These are phyloP conservation scores for Argynnis bischoffii DNA, from an alignment of 2,888 invertebrate genomes.

Conservation along the genomic window DNA sequence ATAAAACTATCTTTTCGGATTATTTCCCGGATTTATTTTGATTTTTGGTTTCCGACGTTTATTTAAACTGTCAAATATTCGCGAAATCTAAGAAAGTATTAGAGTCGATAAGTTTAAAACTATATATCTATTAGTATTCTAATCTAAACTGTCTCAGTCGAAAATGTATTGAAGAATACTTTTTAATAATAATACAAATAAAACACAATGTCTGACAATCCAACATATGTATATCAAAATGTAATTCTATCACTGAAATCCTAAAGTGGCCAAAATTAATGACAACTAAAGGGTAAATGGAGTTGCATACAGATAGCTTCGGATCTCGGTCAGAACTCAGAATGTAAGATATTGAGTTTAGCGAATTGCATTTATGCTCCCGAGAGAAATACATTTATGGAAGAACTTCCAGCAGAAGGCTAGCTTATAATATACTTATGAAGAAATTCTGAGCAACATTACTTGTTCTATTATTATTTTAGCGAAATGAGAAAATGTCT, in stretches of 20 bases:
- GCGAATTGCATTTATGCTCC: slow-evolving; percentile 38
- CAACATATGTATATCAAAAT: slow-evolving; percentile 16
- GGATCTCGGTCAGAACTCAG: slow-evolving; percentile 26
- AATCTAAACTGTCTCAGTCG: too few relatives aligned
- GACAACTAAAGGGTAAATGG: slow-evolving; percentile 29
- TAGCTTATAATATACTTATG: slow-evolving; percentile 23
- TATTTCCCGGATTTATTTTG: too few relatives aligned
- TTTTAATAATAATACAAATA: neutral
- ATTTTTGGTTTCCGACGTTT: too few relatives aligned
- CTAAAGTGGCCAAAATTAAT: slow-evolving; percentile 30
- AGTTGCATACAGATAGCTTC: slow-evolving; percentile 32
- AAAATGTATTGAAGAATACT: too few relatives aligned
- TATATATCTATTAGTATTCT: too few relatives aligned
- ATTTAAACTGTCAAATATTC: too few relatives aligned
- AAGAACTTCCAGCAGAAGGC: slow-evolving; percentile 27
- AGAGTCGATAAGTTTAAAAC: too few relatives aligned
- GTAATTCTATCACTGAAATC: slow-evolving; percentile 24
- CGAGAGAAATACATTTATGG: slow-evolving; percentile 38
- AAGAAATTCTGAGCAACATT: slow-evolving; percentile 24
- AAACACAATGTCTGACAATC: neutral
- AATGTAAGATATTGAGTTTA: slow-evolving; percentile 38
- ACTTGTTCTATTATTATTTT: slow-evolving; percentile 27
- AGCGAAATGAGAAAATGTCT: slow-evolving; percentile 19
- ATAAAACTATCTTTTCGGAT: too few relatives aligned
- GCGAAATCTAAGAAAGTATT: too few relatives aligned